These are phyloP conservation scores for Aplysina aerophoba DNA, from an alignment of 37 sponge, comb jelly and placozoan genomes.

Conservation along the genomic window DNA sequence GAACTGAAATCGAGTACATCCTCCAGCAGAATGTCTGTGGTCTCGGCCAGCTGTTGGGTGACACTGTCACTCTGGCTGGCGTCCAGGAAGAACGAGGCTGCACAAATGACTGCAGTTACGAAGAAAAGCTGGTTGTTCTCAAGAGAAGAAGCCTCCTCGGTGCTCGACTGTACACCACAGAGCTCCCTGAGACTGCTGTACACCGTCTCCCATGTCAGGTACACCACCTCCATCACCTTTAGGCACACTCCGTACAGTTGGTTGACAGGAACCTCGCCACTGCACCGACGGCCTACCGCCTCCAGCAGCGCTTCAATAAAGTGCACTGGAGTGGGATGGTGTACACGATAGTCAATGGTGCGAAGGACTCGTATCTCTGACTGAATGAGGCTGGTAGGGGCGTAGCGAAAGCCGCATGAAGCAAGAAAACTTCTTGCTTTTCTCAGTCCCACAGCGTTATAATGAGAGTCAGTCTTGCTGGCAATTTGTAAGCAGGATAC, in stretches of 20 bases:
- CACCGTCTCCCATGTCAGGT: constrained; percentile 27
- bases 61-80: constrained; percentile 51
- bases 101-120: constrained; percentile 59
- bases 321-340: constrained; percentile 55
- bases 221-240: constrained; percentile 63
- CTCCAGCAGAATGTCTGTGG: constrained; percentile 51
- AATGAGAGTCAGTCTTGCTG: constrained; percentile 88
- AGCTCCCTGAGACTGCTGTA: constrained; percentile 8
- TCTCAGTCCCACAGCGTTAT: constrained; percentile 56
- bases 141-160: constrained; percentile 23
- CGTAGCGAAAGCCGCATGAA: constrained; percentile 73
- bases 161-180: background rate
- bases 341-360: constrained; percentile 69
- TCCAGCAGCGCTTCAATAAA: constrained; percentile 81
- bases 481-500: constrained; percentile 84
- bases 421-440: constrained; percentile 54
- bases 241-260: constrained; percentile 68
- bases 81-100: constrained; percentile 71
- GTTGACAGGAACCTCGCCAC: constrained; percentile 45
- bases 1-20: constrained; percentile 71
- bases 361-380: constrained; percentile 88
- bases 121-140: constrained; percentile 58
- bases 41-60: constrained; percentile 46
- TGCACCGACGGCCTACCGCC: constrained; percentile 37
- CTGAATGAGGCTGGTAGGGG: constrained; percentile 74